These are phyloP conservation scores for Aldrovandia affinis DNA, from an alignment of 2,797 vertebrate species.

Conservation along the genomic window DNA sequence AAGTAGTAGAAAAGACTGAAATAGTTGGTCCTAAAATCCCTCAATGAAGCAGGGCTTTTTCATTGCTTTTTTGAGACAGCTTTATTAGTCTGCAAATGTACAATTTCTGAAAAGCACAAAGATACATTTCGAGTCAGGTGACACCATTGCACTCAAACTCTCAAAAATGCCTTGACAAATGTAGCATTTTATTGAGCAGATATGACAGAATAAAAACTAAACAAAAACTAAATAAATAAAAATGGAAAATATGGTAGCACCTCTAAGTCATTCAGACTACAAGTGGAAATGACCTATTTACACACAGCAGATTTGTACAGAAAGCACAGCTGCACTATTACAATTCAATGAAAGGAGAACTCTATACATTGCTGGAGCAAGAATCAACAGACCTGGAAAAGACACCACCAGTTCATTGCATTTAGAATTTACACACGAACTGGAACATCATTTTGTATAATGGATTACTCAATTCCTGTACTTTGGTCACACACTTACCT, in stretches of 20 bases:
- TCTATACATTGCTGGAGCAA: slow-evolving; percentile 20
- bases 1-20: too few species aligned
- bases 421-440: slow-evolving; percentile 10
- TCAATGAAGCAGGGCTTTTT: too few species aligned
- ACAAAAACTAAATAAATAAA: slow-evolving; percentile 15
- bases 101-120: background rate
- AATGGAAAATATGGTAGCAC: slow-evolving; percentile 30
- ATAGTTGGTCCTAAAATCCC: too few species aligned
- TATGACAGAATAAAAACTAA: slow-evolving; percentile 14
- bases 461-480: background rate
- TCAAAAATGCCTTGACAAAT: slow-evolving; percentile 27
- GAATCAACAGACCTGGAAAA: slow-evolving; percentile 12
- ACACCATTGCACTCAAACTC: slow-evolving; percentile 24
- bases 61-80: background rate
- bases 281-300: background rate
- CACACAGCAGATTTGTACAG: slow-evolving; percentile 8
- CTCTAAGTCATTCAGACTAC: slow-evolving; percentile 18
- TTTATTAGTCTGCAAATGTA: slow-evolving; percentile 18
- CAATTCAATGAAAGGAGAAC: slow-evolving; percentile 8
- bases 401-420: background rate
- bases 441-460: background rate
- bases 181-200: slow-evolving; percentile 37
- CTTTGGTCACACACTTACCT: background rate
- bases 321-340: background rate
- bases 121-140: background rate